Percentiles rank a stretch among this genome's conserved stretches.
Conservation (phyloP, 2,888 invertebrate genomes). For the Drosophila austrosaltans region DNA sequence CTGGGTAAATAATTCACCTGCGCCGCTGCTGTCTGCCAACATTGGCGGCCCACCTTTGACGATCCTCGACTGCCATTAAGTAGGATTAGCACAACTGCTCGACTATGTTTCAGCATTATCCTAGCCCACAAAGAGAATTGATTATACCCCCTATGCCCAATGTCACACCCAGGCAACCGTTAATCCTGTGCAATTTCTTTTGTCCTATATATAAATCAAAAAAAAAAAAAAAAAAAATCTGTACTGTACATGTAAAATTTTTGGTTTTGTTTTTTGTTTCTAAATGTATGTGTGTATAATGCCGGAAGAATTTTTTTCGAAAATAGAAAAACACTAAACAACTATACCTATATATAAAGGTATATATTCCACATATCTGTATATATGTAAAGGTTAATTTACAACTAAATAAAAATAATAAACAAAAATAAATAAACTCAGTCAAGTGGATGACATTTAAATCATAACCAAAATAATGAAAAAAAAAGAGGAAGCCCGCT, state of each 20-base stretch:
- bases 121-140: not conserved
- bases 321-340: not conserved
- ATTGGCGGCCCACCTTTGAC: not conserved
- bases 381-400: not conserved
- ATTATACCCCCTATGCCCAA: not conserved
- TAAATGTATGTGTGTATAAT: not conserved
- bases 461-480: not conserved
- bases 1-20: not conserved
- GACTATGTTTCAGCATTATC: not conserved
- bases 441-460: not conserved
- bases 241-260: not conserved
- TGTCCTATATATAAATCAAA: not conserved
- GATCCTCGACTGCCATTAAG: not conserved
- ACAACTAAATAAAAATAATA: not conserved
- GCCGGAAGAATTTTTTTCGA: not conserved
- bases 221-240: not conserved
- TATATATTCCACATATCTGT: no score
- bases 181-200: not conserved
- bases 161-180: not conserved
- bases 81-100: not conserved
- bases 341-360: not conserved
- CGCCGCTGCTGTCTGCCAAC: not conserved
- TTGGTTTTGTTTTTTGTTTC: not conserved
- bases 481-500: not conserved
- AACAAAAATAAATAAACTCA: not conserved